phyloP scores from a whole-genome alignment of 2,113 vertebrate species.

The Sinocyclocheilus anophthalmus region DNA sequence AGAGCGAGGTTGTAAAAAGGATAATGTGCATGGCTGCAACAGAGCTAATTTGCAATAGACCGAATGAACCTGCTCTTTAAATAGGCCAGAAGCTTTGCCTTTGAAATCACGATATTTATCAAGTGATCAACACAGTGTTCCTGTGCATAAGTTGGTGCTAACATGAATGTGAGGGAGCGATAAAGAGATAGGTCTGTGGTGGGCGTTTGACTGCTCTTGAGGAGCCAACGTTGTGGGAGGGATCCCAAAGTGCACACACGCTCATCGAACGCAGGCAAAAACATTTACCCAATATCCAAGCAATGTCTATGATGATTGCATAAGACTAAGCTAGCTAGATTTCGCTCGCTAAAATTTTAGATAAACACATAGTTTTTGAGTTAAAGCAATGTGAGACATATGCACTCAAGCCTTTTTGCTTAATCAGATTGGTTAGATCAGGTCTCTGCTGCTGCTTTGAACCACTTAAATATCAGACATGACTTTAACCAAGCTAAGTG shows the following conservation, averaged over 20 bases:
- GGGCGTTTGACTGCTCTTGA: slow-evolving; percentile 41
- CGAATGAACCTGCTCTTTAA: slow-evolving; percentile 13
- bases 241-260: slow-evolving; percentile 19
- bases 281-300: slow-evolving; percentile 25
- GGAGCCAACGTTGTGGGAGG: slow-evolving; percentile 38
- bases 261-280: slow-evolving; percentile 15
- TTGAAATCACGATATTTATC: not conserved
- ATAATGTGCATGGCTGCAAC: slow-evolving; percentile 4
- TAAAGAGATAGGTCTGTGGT: slow-evolving; percentile 37
- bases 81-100: not conserved
- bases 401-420: not conserved
- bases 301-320: slow-evolving; percentile 31
- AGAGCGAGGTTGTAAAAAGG: not conserved
- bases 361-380: not conserved
- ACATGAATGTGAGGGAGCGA: not conserved
- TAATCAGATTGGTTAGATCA: not conserved
- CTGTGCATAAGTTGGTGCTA: slow-evolving; percentile 12
- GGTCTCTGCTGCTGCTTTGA: not conserved
- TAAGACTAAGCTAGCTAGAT: slow-evolving; percentile 7
- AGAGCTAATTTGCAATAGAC: slow-evolving; percentile 18
- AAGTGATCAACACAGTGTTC: not conserved
- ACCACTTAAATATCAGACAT: not conserved
- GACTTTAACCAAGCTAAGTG: slow-evolving; percentile 4
- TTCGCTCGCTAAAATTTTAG: not conserved
- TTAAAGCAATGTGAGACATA: not conserved